phyloP scores from a whole-genome alignment of 1,140 invertebrate species.

The Sminthurides bifidus region DNA sequence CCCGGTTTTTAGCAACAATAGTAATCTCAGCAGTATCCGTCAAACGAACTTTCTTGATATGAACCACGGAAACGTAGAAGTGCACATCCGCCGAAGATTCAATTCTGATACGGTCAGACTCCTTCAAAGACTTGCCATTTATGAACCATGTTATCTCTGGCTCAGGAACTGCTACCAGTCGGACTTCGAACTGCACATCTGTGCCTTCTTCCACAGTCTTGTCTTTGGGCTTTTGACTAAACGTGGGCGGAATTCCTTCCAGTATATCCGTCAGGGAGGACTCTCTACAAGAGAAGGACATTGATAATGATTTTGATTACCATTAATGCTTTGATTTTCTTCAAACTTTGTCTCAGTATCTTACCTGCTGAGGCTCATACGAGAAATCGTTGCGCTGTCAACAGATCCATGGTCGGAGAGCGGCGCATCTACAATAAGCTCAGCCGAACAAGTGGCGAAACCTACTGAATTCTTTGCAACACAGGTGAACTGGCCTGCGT shows the following conservation, averaged over 20 bases:
- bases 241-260: conserved; percentile 86
- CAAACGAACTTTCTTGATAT: conserved; percentile 62
- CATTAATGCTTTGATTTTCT: not conserved
- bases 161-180: conserved; percentile 76
- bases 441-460: conserved; percentile 80
- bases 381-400: conserved; percentile 55
- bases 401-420: conserved; percentile 79
- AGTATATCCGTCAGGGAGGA: conserved; percentile 80
- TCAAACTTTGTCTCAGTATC: not conserved
- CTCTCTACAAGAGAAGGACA: conserved; percentile 46
- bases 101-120: conserved; percentile 52
- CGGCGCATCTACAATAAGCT: conserved; percentile 72
- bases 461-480: conserved; percentile 91
- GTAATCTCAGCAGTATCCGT: conserved; percentile 63
- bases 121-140: conserved; percentile 57
- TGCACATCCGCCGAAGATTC: conserved; percentile 73
- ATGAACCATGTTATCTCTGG: conserved; percentile 75
- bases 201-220: conserved; percentile 63
- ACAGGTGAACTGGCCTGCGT: conserved; percentile 90
- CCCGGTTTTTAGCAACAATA: conserved; percentile 72
- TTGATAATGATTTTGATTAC: not conserved
- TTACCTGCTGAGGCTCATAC: conserved; percentile 50
- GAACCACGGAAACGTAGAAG: conserved; percentile 70
- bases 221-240: conserved; percentile 71
- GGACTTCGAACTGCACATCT: conserved; percentile 66